Percentiles rank a stretch among this genome's conserved stretches.
These are phyloP conservation scores for Eupithecia exiguata DNA, from an alignment of 2,888 invertebrate genomes.

Conservation along the genomic window DNA sequence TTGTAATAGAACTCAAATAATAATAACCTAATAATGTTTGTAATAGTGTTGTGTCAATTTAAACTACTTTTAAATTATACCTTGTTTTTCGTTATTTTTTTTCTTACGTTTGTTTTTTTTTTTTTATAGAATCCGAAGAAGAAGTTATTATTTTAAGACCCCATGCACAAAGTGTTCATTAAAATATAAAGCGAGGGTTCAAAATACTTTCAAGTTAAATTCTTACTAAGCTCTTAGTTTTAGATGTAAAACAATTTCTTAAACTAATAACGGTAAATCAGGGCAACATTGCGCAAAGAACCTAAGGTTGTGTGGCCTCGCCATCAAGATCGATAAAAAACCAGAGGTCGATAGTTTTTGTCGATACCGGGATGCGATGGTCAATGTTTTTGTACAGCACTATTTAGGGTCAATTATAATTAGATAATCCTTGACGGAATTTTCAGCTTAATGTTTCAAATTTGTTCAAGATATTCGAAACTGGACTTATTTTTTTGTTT, in stretches of 20 bases:
- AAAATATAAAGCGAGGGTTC: too few relatives aligned
- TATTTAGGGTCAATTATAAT: slow-evolving; percentile 56
- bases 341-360: slow-evolving; percentile 66
- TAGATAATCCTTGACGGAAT: slow-evolving; percentile 55
- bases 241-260: slow-evolving; percentile 16
- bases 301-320: slow-evolving; percentile 50
- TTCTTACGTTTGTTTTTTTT: too few relatives aligned
- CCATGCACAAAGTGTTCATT: too few relatives aligned
- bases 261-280: slow-evolving; percentile 20
- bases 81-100: too few relatives aligned
- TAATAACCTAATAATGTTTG: too few relatives aligned
- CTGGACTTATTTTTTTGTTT: background rate
- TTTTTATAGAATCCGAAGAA: too few relatives aligned
- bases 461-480: background rate
- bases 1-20: too few relatives aligned
- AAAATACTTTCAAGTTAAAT: background rate
- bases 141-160: too few relatives aligned
- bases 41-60: too few relatives aligned
- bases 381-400: slow-evolving; percentile 54
- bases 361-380: slow-evolving; percentile 61
- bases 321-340: slow-evolving; percentile 51
- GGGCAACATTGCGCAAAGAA: slow-evolving; percentile 36
- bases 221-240: background rate
- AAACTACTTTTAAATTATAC: too few relatives aligned
- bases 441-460: slow-evolving; percentile 30